Conservation (phyloP, 2,888 invertebrate genomes). For the Deilephila elpenor region DNA sequence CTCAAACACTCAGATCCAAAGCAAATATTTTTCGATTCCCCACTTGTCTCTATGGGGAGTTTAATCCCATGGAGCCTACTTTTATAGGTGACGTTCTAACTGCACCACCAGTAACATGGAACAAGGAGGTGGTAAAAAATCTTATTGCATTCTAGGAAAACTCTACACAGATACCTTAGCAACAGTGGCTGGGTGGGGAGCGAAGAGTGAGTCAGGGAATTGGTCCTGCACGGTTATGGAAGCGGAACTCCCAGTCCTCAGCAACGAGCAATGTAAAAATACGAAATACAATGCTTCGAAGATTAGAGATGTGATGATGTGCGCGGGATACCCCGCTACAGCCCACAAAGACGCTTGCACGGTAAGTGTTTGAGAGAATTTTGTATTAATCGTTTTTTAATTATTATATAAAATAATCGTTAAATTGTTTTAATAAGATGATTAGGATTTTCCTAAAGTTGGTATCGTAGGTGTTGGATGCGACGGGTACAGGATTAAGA, state of each 20-base stretch:
- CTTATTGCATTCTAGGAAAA: slow-evolving; percentile 76
- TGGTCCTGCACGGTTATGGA: slow-evolving; percentile 93
- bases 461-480: too few relatives aligned
- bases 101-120: too few relatives aligned
- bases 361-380: slow-evolving; percentile 71
- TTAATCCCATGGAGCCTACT: too few relatives aligned
- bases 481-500: too few relatives aligned
- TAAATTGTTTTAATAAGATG: too few relatives aligned
- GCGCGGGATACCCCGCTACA: slow-evolving; percentile 90
- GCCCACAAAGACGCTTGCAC: slow-evolving; percentile 93
- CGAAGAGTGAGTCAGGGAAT: slow-evolving; percentile 91
- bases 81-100: too few relatives aligned
- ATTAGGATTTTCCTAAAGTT: too few relatives aligned
- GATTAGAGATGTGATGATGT: slow-evolving; percentile 95
- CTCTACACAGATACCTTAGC: slow-evolving; percentile 88
- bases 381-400: not conserved
- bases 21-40: too few relatives aligned
- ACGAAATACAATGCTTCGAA: slow-evolving; percentile 93
- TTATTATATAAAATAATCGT: not conserved
- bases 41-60: too few relatives aligned
- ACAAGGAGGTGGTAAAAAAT: too few relatives aligned
- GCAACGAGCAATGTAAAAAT: slow-evolving; percentile 88
- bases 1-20: too few relatives aligned
- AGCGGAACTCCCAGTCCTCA: slow-evolving; percentile 89
- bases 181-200: slow-evolving; percentile 94